Conservation (phyloP, 1,140 invertebrate species). For the Parapsyche elsis region DNA sequence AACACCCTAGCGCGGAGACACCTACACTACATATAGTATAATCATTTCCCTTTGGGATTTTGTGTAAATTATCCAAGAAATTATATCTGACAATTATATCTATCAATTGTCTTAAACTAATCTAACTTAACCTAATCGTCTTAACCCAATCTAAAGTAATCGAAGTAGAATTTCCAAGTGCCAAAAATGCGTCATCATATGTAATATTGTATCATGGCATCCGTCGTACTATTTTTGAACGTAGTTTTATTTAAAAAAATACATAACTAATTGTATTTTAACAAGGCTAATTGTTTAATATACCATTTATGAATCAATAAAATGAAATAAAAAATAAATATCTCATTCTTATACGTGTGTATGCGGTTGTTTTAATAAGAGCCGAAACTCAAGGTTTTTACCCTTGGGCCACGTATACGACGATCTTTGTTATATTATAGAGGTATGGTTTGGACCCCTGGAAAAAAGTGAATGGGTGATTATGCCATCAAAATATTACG, state of each 20-base stretch:
- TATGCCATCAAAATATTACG: constrained; percentile 31
- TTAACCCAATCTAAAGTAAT: no score
- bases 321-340: constrained; percentile 15
- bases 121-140: no score
- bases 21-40: no score
- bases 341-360: constrained; percentile 6
- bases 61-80: no score
- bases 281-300: constrained; percentile 32
- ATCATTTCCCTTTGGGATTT: no score
- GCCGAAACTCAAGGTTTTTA: constrained; percentile 26
- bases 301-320: constrained; percentile 33
- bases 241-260: not conserved
- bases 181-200: no score
- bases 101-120: no score
- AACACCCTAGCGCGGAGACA: no score
- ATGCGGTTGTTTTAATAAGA: constrained; percentile 17
- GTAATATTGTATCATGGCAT: no score
- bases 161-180: no score
- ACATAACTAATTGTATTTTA: constrained; percentile 27
- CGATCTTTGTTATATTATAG: constrained; percentile 23
- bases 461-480: constrained; percentile 32
- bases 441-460: constrained; percentile 1
- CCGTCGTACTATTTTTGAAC: not conserved
- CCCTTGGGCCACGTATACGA: constrained; percentile 8
- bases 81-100: no score